Evolutionary conservation across 2,113 vertebrate genomes (phyloP), one percentile per base, ranked within the genome.

Genomic region (Haliaeetus leucogaster): DNA sequence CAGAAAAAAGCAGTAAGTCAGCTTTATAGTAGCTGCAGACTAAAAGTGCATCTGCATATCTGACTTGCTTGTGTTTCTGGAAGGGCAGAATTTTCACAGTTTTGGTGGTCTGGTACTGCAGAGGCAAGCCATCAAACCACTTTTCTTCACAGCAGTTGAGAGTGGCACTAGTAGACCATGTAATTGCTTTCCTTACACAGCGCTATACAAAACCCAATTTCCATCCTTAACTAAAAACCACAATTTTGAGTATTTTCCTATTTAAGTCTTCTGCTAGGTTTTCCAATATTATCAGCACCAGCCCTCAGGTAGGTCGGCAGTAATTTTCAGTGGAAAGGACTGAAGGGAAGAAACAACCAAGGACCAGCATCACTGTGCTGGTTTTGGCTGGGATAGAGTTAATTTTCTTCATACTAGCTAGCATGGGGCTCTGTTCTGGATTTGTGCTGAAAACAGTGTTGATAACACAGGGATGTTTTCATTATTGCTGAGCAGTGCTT

Each of bases 151-250:
- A 77, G 83, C 59, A 86, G 71, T 55, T 93, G 71, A 70, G 40
- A 83, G 50, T 26, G 52, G 22, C 82, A 50, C 38, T 45, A 76
- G 21, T 50, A 85, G 43, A 85, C 45, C 70, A 77, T 13, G 48
- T 50, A 82, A 87, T n/a, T 80, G 66, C 73, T 80, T 82, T 93
- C 59, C 59, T 90, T 59, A 66, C 8, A 40, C 4, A 81, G 42
- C 1, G 1, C 36, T 77, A 30, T 8, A 85, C 5, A 79, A 94
- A 85, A n/a, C 0, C 0, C 7, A 36, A 65, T 71, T 80, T 85
- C 58, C 12, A 68, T 30, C 56, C 58, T 94, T 68, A 93, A 82
- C 43, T 82, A 76, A 90, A 90, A 93, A 5, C 13, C 42, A 71
- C 16, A 43, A 6, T 65, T 84, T 65, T 32, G 19, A 90, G 34